Conservation (phyloP, 2,113 vertebrate genomes). For the Xyliphius kryptos region DNA sequence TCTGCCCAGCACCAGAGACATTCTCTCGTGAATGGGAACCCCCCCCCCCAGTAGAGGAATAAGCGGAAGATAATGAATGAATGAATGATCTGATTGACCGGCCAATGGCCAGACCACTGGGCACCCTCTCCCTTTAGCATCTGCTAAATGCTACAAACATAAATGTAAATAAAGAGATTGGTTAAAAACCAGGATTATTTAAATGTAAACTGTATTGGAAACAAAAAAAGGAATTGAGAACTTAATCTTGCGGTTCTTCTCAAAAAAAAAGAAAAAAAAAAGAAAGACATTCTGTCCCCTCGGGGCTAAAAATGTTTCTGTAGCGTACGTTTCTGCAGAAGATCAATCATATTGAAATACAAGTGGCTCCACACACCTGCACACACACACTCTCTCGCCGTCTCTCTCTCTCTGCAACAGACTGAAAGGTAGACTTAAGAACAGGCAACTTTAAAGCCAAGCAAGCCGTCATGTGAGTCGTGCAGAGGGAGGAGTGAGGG, state of each 20-base stretch:
- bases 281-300: neutral
- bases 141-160: too few relatives aligned
- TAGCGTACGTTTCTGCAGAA: neutral
- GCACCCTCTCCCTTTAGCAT: too few relatives aligned
- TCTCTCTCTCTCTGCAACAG: neutral
- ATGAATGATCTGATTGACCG: too few relatives aligned
- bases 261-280: neutral
- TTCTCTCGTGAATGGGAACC: too few relatives aligned
- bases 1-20: too few relatives aligned
- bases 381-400: slow-evolving; percentile 5
- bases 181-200: neutral
- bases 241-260: neutral
- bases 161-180: too few relatives aligned
- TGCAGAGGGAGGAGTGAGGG: neutral
- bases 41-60: too few relatives aligned
- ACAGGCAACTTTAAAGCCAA: slow-evolving; percentile 12
- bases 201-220: neutral
- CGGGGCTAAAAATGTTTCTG: neutral
- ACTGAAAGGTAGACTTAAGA: slow-evolving; percentile 18
- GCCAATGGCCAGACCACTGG: too few relatives aligned
- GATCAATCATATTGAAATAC: neutral
- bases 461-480: slow-evolving; percentile 6
- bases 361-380: neutral
- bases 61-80: neutral
- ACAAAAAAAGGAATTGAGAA: neutral